Evolutionary conservation across 92 coral and sea anemone species (phyloP).

Genomic region (Umimayanthus chanpuru): DNA sequence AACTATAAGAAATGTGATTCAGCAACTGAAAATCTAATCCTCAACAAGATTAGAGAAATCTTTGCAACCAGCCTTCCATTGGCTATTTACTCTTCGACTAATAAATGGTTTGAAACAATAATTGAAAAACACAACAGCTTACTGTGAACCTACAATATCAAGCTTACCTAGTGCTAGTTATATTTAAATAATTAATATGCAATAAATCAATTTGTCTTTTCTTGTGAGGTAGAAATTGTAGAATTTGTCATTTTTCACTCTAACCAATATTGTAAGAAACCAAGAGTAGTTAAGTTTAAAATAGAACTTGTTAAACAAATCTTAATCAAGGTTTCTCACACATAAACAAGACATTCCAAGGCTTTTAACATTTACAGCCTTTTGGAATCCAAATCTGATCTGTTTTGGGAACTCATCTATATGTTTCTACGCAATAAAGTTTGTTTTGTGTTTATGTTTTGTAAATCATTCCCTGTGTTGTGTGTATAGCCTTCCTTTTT

Average conservation of each 20-base stretch:
- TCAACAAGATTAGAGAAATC: neutral
- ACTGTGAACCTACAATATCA: neutral
- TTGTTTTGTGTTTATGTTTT: neutral
- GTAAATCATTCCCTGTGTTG: neutral
- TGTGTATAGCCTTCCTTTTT: neutral
- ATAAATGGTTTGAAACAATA: too few relatives aligned
- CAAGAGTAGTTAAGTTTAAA: neutral
- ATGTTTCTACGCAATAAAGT: neutral
- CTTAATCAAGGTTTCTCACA: neutral
- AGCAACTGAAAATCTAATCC: neutral
- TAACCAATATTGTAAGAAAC: neutral
- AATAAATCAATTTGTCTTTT: neutral
- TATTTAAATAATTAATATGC: neutral
- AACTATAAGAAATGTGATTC: neutral
- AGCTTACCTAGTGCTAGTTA: neutral
- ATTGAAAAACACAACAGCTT: too few relatives aligned
- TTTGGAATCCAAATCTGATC: too few relatives aligned
- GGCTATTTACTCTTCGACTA: neutral
- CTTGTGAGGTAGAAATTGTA: neutral
- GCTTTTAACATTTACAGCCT: neutral
- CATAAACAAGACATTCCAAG: neutral
- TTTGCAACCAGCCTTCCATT: neutral
- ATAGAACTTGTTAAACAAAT: neutral
- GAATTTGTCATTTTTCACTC: too few relatives aligned
- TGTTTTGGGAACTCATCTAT: neutral